phyloP scores from a whole-genome alignment of 2,797 vertebrate species.

The Enteromius trimaculatus region DNA sequence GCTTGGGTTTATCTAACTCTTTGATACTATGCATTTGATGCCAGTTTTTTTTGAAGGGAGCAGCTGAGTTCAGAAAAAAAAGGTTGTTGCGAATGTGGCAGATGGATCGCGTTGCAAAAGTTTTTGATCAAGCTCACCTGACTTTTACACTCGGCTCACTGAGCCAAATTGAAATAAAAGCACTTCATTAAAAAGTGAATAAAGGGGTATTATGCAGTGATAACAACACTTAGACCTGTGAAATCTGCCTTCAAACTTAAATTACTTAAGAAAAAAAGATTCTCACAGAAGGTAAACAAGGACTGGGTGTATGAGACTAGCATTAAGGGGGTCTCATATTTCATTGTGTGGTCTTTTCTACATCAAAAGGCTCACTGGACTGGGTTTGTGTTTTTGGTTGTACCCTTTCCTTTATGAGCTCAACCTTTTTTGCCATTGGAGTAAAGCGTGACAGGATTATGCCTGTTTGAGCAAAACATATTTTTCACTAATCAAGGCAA shows the following conservation, averaged over 20 bases:
- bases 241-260: not conserved
- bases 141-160: constrained; percentile 26
- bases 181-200: constrained; percentile 12
- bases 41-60: constrained; percentile 7
- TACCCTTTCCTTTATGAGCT: constrained; percentile 17
- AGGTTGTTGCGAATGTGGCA: constrained; percentile 6
- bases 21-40: constrained; percentile 36
- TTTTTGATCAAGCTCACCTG: constrained; percentile 17
- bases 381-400: constrained; percentile 9
- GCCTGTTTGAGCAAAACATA: not conserved
- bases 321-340: constrained; percentile 27
- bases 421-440: constrained; percentile 10
- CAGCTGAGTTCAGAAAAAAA: constrained; percentile 9
- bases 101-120: constrained; percentile 23
- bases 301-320: not conserved
- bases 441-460: not conserved
- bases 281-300: constrained; percentile 17
- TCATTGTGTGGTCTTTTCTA: constrained; percentile 39
- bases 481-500: not conserved
- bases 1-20: constrained; percentile 21
- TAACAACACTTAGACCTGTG: constrained; percentile 9
- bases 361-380: constrained; percentile 33
- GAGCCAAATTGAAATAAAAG: constrained; percentile 16
- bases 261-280: not conserved
- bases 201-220: constrained; percentile 8